phyloP scores from a whole-genome alignment of 2,113 vertebrate genomes.

The Polypterus bichir region DNA sequence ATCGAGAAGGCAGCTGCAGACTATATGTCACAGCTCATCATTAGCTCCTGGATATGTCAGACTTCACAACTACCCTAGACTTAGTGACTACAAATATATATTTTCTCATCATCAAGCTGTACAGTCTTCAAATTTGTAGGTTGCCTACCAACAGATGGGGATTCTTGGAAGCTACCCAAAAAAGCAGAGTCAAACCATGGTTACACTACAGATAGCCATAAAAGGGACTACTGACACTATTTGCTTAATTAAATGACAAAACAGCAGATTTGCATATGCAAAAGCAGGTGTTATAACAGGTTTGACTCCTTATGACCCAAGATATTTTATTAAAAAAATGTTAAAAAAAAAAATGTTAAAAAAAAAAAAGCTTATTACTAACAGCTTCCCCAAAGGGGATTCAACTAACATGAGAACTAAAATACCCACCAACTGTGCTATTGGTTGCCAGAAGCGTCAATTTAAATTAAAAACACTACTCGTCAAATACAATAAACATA shows the following conservation, averaged over 20 bases:
- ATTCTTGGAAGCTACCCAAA: slow-evolving; percentile 44
- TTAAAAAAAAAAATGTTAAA: slow-evolving; percentile 12
- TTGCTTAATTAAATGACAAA: slow-evolving; percentile 87
- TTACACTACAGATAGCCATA: slow-evolving; percentile 39
- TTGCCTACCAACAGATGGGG: slow-evolving; percentile 37
- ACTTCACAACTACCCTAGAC: slow-evolving; percentile 59
- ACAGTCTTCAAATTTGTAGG: slow-evolving; percentile 39
- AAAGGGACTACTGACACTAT: slow-evolving; percentile 53
- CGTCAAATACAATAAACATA: slow-evolving; percentile 62
- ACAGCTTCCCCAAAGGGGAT: slow-evolving; percentile 73
- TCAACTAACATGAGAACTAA: slow-evolving; percentile 64
- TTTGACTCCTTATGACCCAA: slow-evolving; percentile 80
- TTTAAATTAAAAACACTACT: slow-evolving; percentile 74
- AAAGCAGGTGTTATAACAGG: slow-evolving; percentile 91
- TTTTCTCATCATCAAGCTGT: slow-evolving; percentile 48
- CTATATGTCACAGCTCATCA: too few relatives aligned
- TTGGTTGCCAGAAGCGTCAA: slow-evolving; percentile 73
- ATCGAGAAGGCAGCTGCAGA: slow-evolving; percentile 70
- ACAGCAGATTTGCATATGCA: slow-evolving; percentile 84
- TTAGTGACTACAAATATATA: slow-evolving; percentile 64
- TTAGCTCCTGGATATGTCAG: slow-evolving; percentile 66
- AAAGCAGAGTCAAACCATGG: slow-evolving; percentile 45
- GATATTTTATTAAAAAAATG: slow-evolving; percentile 30
- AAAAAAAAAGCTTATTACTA: slow-evolving; percentile 66
- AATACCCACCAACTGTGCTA: slow-evolving; percentile 72